Conservation (phyloP, 2,797 vertebrate genomes). For the Pangasius larnaudii region DNA sequence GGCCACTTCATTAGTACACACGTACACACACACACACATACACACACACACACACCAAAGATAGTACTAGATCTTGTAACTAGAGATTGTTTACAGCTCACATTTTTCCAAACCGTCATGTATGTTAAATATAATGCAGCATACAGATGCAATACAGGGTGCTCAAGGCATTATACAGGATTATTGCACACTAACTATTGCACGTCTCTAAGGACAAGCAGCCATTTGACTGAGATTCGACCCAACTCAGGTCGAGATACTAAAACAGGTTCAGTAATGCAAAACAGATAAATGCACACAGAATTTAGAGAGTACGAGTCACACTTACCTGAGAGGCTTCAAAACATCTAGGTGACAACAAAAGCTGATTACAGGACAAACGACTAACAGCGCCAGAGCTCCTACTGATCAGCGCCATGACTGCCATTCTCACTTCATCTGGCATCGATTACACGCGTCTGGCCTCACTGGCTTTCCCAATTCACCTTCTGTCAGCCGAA, state of each 20-base stretch:
- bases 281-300: neutral
- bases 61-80: too few species aligned
- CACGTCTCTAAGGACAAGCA: neutral
- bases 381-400: conserved; percentile 62
- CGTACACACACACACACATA: too few species aligned
- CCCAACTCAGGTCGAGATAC: too few species aligned
- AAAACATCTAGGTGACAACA: conserved; percentile 59
- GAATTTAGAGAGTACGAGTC: neutral
- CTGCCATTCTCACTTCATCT: conserved; percentile 56
- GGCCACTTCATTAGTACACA: too few species aligned
- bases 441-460: conserved; percentile 61
- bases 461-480: neutral
- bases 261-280: neutral
- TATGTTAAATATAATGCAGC: too few species aligned
- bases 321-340: conserved; percentile 67
- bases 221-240: neutral
- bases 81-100: too few species aligned
- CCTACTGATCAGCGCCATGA: conserved; percentile 76
- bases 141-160: too few species aligned
- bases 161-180: too few species aligned
- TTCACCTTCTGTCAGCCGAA: neutral
- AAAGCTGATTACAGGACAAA: conserved; percentile 63
- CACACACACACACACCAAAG: too few species aligned
- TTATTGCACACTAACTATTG: neutral
- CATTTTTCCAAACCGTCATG: too few species aligned